Evolutionary conservation across 1,140 invertebrate genomes (phyloP).

Genomic region (Amphibalanus amphitrite): DNA sequence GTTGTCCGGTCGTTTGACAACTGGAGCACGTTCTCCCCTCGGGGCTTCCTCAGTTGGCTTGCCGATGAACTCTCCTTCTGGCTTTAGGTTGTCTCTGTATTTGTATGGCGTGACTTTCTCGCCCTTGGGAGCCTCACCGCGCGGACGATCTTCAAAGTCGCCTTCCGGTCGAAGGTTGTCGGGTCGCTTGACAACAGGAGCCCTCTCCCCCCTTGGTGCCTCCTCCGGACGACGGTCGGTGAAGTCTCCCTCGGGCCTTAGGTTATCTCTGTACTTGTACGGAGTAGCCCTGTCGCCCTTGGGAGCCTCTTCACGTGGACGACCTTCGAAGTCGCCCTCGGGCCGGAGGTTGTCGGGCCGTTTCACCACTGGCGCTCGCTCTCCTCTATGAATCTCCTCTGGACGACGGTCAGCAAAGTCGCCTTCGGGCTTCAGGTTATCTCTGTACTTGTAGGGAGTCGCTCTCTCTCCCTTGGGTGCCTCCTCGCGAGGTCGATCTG

Average conservation of each 20-base stretch:
- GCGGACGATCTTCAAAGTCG: slow-evolving; percentile 18
- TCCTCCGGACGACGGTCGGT: slow-evolving; percentile 13
- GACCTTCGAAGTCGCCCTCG: slow-evolving; percentile 4
- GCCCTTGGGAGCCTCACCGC: slow-evolving; percentile 12
- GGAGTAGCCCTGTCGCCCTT: slow-evolving; percentile 21
- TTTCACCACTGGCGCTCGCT: slow-evolving; percentile 7
- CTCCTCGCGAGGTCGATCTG: too few species aligned
- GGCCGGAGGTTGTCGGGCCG: not conserved
- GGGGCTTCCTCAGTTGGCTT: slow-evolving; percentile 6
- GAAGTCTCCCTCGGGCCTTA: slow-evolving; percentile 38
- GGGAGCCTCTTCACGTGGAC: slow-evolving; percentile 2
- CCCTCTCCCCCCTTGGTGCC: slow-evolving; percentile 14
- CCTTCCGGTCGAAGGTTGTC: slow-evolving; percentile 23
- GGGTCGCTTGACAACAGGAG: slow-evolving; percentile 13
- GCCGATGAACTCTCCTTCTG: slow-evolving; percentile 4
- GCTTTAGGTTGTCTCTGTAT: slow-evolving; percentile 16
- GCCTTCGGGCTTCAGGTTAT: too few species aligned
- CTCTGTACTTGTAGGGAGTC: too few species aligned
- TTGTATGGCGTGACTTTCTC: slow-evolving; percentile 16
- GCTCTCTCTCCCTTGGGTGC: too few species aligned
- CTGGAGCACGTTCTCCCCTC: slow-evolving; percentile 16
- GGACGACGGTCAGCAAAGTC: slow-evolving; percentile 9
- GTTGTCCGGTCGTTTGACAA: slow-evolving; percentile 18
- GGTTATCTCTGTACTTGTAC: slow-evolving; percentile 32
- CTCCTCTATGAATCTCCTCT: slow-evolving; percentile 13